Base-by-base conservation (phyloP, 1,140 invertebrate genomes). In the Pseudomyrmex sp. region DNA sequence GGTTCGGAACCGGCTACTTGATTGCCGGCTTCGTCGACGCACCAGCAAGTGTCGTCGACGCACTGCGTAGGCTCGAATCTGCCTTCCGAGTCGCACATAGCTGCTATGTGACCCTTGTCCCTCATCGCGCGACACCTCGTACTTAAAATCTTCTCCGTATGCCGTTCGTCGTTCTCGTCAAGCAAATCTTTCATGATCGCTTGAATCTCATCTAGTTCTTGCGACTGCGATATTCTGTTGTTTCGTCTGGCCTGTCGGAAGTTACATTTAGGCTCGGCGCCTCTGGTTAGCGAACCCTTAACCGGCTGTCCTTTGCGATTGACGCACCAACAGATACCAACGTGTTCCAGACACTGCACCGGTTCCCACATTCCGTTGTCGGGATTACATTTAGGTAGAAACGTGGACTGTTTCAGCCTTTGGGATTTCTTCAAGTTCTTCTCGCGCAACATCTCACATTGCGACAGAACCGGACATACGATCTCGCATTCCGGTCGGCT, bases 261-360 rank as follows among this genome's bases (percentile, higher is more conserved):
- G 91, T 97, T 97, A 89, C 97, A 97, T 23, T 95, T 95, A 0
- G 96, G 97, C 83, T 97, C 96, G 9, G 94, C 93, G 5, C 96
- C 96, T n/a, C 97, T 94, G 4, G 96, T 96, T 44, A 98, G 91
- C 0, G 97, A 97, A 1, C 97, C 97, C 91, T 97, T 97, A 0
- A 98, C 92, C 0, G 97, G 97, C 83, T 97, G 96, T 1, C 97
- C 97, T 85, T 97, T 96, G 13, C 96, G 96, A 83, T 96, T 97
- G 0, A 98, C 97, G 92, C 97, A 98, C 97, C 97, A 98, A 91
- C 97, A 98, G 0, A 98, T 96, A 5, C 96, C 96, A 82, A 97
- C 96, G 88, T 97, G 96, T 66, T 97, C 96, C 89, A 98, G 95
- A 92, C 97, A 98, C 91, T 98, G 97, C 2, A 98, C 95, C 0